A percentile compares a stretch with the other conserved stretches of the same genome.
phyloP scores from a whole-genome alignment of 2,888 invertebrate species.

The Mimumesa dahlbomi region DNA sequence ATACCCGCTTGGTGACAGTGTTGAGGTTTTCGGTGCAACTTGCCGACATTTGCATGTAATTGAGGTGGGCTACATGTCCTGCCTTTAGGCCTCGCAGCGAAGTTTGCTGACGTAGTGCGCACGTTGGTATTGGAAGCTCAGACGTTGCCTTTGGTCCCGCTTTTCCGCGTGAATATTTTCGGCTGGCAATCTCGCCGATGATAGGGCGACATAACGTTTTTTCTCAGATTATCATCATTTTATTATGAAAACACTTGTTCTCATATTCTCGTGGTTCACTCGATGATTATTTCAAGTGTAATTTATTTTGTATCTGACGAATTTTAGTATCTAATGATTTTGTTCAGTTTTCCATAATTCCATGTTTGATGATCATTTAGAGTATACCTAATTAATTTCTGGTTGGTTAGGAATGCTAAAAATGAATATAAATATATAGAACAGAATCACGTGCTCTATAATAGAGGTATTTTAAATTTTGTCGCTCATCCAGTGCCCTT shows the following conservation, averaged over 20 bases:
- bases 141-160: conserved; percentile 3
- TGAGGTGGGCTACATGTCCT: conserved; percentile 58
- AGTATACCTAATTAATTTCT: too few species aligned
- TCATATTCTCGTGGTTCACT: too few species aligned
- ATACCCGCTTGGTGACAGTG: conserved; percentile 27
- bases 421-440: background rate
- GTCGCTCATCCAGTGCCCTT: background rate
- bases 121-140: conserved; percentile 59
- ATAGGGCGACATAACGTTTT: background rate
- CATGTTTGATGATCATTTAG: too few species aligned
- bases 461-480: background rate
- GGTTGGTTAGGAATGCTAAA: too few species aligned
- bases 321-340: too few species aligned
- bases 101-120: conserved; percentile 50
- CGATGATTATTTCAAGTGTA: too few species aligned
- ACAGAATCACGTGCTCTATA: background rate
- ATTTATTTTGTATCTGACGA: too few species aligned
- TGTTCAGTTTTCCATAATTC: too few species aligned
- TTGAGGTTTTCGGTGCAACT: conserved; percentile 59
- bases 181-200: background rate
- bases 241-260: too few species aligned
- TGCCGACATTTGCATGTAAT: conserved; percentile 71
- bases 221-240: too few species aligned
- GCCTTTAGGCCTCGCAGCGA: conserved; percentile 30
- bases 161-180: background rate